A percentile compares a stretch with the other conserved stretches of the same genome.
Evolutionary conservation across 1,140 invertebrate genomes (phyloP).

Genomic region (Cotesia glomerata): DNA sequence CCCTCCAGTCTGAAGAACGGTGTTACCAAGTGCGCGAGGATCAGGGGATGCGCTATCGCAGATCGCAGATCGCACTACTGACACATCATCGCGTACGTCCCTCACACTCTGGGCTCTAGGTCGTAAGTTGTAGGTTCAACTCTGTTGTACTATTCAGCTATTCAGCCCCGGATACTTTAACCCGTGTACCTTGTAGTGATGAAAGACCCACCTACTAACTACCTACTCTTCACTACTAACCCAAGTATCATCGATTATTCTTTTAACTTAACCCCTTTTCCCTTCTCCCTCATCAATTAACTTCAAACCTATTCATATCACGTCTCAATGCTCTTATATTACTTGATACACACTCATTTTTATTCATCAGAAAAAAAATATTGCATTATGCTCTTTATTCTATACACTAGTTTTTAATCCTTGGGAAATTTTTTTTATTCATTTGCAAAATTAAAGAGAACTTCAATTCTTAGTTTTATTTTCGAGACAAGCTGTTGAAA

Average conservation of each 20-base stretch:
- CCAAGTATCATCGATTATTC: conserved; percentile 43
- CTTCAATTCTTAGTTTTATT: too few species aligned
- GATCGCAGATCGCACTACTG: background rate
- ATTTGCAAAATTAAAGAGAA: too few species aligned
- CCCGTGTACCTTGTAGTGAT: background rate
- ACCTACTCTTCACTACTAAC: background rate
- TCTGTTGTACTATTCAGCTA: background rate
- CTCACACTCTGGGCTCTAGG: too few species aligned
- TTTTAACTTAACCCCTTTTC: conserved; percentile 40
- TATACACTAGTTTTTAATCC: too few species aligned
- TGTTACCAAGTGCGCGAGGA: conserved; percentile 24
- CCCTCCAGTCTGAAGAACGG: background rate
- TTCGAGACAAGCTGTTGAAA: too few species aligned
- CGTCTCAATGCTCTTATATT: too few species aligned
- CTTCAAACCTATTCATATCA: background rate
- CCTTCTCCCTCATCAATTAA: conserved; percentile 17
- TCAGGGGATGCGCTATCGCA: background rate
- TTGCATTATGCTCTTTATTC: too few species aligned
- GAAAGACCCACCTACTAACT: background rate
- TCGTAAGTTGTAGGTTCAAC: too few species aligned
- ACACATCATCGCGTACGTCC: background rate
- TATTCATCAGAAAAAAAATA: too few species aligned
- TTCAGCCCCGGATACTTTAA: background rate
- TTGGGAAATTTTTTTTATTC: too few species aligned
- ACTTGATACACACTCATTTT: too few species aligned